These are phyloP conservation scores for Myotis myotis DNA, from an alignment of 2,797 vertebrate genomes.

Conservation along the genomic window DNA sequence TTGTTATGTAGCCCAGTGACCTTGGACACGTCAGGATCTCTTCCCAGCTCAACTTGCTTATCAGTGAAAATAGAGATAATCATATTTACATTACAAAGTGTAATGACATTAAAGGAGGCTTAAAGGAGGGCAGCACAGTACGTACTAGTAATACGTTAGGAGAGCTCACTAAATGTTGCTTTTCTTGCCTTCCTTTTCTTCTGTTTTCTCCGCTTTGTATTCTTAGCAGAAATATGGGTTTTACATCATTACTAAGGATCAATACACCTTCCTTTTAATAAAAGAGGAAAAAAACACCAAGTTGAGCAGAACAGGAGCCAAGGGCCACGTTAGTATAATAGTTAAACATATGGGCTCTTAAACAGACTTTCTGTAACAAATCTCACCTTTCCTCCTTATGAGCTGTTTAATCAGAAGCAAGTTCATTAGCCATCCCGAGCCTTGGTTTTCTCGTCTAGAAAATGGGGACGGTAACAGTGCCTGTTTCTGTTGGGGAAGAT, in stretches of 20 bases:
- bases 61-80: not conserved
- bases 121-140: not conserved
- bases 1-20: not conserved
- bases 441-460: not conserved
- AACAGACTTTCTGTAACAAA: not conserved
- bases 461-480: not conserved
- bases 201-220: not conserved
- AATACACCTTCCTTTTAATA: not conserved
- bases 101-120: not conserved
- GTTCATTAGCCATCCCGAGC: not conserved
- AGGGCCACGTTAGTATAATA: not conserved
- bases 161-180: not conserved
- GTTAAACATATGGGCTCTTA: not conserved
- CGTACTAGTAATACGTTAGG: not conserved
- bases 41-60: not conserved
- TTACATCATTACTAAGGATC: not conserved
- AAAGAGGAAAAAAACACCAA: not conserved
- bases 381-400: not conserved
- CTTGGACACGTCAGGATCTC: not conserved
- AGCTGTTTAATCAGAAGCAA: not conserved
- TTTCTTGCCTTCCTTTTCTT: slow-evolving; percentile 23
- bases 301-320: not conserved
- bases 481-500: not conserved
- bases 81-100: not conserved
- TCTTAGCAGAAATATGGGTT: not conserved